Base-by-base conservation (phyloP, 2,888 invertebrate species). In the Drosophila buzzatii region DNA sequence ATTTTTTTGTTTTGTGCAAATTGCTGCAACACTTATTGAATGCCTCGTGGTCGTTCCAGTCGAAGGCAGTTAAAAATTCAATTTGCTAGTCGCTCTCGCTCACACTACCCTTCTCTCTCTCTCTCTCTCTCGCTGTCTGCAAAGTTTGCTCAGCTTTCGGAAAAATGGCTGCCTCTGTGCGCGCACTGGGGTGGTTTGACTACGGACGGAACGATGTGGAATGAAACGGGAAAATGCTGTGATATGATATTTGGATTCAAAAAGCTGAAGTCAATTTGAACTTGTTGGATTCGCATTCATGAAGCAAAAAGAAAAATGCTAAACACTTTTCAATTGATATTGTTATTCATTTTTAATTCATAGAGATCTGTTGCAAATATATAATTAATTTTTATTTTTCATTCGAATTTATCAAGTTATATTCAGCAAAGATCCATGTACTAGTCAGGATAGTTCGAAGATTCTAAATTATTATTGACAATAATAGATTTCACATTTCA, bases 1-100 rank as follows among this genome's bases (percentile, higher is more conserved):
- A 27, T 63, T 81, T 81, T 82, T 90, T 85, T 91, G 85, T 91
- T 83, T 82, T 71, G 79, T 79, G 76, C 82, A 91, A 91, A 91
- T 91, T 90, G 91, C 74, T 91, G 91, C 83, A 82, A 87, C 89
- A 91, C 79, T 80, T 81, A 91, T 91, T 90, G 85, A 91, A 89
- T 90, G 90, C 73, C 85, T 84, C 90, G 90, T 89, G 91, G 49
- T 90, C 87, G 85, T 73, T 88, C 75, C 85, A 80, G 91, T 86
- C 79, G 90, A 90, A 86, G 91, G 85, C 91, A 88, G 85, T 91
- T 91, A 89, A 91, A 79, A 77, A 79, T 91, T 87, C 83, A 81
- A 91, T 82, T 88, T 84, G 57, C 73, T 57, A 14, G 7, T 45
- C 55, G n/a, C 45, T 55, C 65, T 31, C 60, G 64, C 27, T 27